phyloP scores from a whole-genome alignment of 2,797 vertebrate species.

The Anolis apletophallus region DNA sequence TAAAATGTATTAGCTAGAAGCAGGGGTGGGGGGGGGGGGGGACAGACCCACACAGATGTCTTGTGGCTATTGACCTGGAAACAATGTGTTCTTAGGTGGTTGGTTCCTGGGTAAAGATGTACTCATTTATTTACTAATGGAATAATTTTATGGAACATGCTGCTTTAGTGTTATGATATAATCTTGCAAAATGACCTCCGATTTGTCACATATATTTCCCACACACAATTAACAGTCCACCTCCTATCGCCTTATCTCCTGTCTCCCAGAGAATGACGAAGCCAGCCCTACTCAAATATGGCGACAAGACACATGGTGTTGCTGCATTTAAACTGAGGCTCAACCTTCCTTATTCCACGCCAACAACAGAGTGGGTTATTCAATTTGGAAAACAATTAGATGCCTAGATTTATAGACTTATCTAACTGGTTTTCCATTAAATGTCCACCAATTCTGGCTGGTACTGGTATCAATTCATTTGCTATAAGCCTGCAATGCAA shows the following conservation, averaged over 20 bases:
- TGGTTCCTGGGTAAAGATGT: neutral
- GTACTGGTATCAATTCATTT: neutral
- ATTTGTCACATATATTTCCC: neutral
- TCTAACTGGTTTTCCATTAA: neutral
- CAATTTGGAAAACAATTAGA: neutral
- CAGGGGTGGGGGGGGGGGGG: too few species aligned
- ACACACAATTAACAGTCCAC: neutral
- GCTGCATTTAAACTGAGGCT: neutral
- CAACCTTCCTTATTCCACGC: neutral
- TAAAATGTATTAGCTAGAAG: too few species aligned
- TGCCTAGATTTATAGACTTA: neutral
- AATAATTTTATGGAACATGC: neutral
- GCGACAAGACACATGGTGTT: neutral
- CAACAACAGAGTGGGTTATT: neutral
- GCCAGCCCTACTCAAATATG: neutral
- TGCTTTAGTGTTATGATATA: neutral
- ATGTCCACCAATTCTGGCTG: neutral
- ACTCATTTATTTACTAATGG: neutral
- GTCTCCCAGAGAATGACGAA: neutral
- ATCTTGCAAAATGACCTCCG: neutral
- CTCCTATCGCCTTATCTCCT: neutral
- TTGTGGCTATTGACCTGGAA: neutral
- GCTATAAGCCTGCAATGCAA: neutral
- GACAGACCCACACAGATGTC: neutral
- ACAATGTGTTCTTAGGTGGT: neutral